Conservation (phyloP, 2,888 invertebrate species). For the Phasia obesa region DNA sequence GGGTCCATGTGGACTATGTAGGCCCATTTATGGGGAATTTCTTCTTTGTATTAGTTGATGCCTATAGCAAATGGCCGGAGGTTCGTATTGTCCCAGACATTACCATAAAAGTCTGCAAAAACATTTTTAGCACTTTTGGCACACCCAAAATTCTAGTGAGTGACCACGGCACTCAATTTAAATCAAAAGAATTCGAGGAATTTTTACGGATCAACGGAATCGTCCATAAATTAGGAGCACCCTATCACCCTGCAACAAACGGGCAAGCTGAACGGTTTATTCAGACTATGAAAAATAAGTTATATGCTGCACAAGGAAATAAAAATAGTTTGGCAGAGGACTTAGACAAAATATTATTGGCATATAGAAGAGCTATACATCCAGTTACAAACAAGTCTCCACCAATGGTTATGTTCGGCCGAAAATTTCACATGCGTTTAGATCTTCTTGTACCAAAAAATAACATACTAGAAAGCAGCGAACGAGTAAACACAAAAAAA, state of each 20-base stretch:
- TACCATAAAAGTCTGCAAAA: slow-evolving; percentile 52
- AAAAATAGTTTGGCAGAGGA: background rate
- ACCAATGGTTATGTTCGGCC: background rate
- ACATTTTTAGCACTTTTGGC: slow-evolving; percentile 61
- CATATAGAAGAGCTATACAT: slow-evolving; percentile 14
- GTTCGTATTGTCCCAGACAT: slow-evolving; percentile 59
- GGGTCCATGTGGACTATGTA: slow-evolving; percentile 68
- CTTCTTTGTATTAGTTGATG: slow-evolving; percentile 45
- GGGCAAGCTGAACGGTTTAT: too few species aligned
- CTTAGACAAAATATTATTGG: slow-evolving; percentile 1
- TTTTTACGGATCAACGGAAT: slow-evolving; percentile 22
- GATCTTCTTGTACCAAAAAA: slow-evolving; percentile 57
- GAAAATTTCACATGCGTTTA: slow-evolving; percentile 25
- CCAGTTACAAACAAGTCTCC: too few species aligned
- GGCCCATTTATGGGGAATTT: slow-evolving; percentile 20
- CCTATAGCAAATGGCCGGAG: slow-evolving; percentile 72
- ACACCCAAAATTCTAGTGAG: slow-evolving; percentile 44
- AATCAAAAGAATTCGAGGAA: slow-evolving; percentile 27
- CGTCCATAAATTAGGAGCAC: too few species aligned
- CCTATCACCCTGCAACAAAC: background rate
- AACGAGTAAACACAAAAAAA: too few species aligned
- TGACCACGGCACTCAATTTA: slow-evolving; percentile 55
- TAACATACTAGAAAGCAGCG: too few species aligned
- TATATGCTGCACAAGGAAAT: background rate
- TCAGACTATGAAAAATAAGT: slow-evolving; percentile 19